A percentile compares a stretch with the other conserved stretches of the same genome.
Evolutionary conservation across 2,797 vertebrate species (phyloP).

Genomic region (Loriculus beryllinus): DNA sequence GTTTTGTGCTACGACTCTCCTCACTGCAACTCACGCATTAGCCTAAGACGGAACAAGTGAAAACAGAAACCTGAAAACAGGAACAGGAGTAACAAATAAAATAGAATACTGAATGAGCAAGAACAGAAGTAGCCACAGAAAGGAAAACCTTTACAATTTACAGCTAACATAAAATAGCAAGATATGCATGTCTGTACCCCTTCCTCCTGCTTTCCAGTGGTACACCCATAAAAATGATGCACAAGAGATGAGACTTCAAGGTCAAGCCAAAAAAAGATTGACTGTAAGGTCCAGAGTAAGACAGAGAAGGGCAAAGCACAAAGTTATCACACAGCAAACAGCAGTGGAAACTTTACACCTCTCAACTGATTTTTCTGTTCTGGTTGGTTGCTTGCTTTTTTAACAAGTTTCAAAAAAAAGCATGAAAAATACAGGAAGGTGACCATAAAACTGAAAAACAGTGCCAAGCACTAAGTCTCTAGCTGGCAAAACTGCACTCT

Average conservation of each 20-base stretch:
- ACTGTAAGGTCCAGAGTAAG: background rate
- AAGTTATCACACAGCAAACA: background rate
- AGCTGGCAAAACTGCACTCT: background rate
- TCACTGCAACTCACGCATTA: background rate
- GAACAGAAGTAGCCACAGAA: background rate
- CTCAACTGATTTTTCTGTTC: background rate
- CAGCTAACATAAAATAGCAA: background rate
- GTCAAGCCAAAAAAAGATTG: background rate
- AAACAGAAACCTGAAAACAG: background rate
- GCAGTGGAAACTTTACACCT: background rate
- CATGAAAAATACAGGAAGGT: background rate
- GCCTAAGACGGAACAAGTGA: background rate
- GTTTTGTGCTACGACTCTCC: background rate
- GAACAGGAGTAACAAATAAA: background rate
- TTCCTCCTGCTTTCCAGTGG: background rate
- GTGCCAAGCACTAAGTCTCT: background rate
- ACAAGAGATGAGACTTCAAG: background rate
- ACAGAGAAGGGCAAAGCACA: background rate
- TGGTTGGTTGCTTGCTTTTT: background rate
- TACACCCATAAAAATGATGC: background rate
- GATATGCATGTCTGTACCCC: background rate
- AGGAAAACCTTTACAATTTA: background rate
- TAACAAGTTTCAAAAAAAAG: background rate
- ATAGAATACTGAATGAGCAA: background rate
- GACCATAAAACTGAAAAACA: background rate